phyloP scores from a whole-genome alignment of 2,888 invertebrate genomes.

The Tetragnatha montana region DNA sequence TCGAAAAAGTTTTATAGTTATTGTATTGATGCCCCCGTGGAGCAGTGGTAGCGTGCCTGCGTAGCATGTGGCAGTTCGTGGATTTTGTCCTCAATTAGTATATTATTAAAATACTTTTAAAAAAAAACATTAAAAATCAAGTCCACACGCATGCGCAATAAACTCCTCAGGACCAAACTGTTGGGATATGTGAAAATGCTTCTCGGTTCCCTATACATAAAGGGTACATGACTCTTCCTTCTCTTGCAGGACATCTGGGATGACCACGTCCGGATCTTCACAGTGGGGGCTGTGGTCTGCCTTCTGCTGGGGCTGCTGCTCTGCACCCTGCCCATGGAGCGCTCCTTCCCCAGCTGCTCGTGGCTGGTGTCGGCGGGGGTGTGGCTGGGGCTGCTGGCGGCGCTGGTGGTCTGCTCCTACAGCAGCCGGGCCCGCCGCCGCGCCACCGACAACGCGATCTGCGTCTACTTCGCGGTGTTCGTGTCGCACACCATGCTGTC shows the following conservation, averaged over 20 bases:
- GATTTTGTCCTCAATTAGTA: no score
- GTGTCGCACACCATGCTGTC: constrained; percentile 91
- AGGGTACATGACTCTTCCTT: no score
- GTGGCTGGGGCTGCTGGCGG: constrained; percentile 79
- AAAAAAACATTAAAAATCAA: no score
- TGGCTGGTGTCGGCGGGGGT: constrained; percentile 68
- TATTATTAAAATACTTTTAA: no score
- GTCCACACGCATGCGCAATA: no score
- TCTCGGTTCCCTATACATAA: no score
- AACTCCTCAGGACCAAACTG: no score
- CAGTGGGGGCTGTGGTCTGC: constrained; percentile 52
- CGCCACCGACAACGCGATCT: constrained; percentile 78
- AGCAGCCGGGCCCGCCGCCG: constrained; percentile 78
- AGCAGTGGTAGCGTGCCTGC: no score
- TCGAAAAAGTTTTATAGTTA: no score
- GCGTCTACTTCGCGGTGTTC: constrained; percentile 86
- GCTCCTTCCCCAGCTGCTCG: constrained; percentile 69
- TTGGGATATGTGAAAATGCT: no score
- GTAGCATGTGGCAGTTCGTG: no score
- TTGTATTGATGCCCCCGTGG: no score
- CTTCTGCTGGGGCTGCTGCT: constrained; percentile 67
- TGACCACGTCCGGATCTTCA: constrained; percentile 67
- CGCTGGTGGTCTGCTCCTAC: constrained; percentile 80
- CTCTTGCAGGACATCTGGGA: constrained; percentile 69
- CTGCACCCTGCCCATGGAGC: constrained; percentile 70